Evolutionary conservation across 2,888 invertebrate species (phyloP).

Genomic region (Syrphus vitripennis): DNA sequence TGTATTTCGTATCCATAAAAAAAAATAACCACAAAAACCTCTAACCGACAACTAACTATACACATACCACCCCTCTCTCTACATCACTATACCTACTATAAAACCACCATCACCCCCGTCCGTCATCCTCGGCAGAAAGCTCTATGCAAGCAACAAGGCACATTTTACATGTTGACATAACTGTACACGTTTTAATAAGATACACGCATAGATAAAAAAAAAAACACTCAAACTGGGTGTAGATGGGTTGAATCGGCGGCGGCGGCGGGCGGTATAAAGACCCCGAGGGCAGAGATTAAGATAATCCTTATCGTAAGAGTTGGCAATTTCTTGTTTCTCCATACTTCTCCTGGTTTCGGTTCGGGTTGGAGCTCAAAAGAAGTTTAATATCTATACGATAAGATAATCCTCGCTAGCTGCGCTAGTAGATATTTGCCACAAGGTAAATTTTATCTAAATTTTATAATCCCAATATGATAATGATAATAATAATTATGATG

Average conservation of each 20-base stretch:
- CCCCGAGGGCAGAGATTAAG: constrained; percentile 42
- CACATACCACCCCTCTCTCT: neutral
- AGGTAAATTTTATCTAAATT: constrained; percentile 65
- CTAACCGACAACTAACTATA: neutral
- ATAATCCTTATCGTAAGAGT: constrained; percentile 67
- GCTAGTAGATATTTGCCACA: constrained; percentile 34
- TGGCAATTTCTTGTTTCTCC: constrained; percentile 45
- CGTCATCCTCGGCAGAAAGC: neutral
- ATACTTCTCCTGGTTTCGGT: neutral
- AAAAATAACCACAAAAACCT: neutral
- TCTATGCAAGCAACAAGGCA: constrained; percentile 1
- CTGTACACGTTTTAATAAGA: constrained; percentile 47
- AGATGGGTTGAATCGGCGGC: neutral
- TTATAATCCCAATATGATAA: constrained; percentile 67
- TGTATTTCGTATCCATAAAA: constrained; percentile 40
- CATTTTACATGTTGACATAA: constrained; percentile 54
- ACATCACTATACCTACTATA: no score
- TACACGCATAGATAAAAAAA: constrained; percentile 59
- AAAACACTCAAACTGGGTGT: neutral
- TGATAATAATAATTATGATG: constrained; percentile 61
- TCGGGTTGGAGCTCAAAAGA: constrained; percentile 2
- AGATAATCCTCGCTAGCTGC: constrained; percentile 69
- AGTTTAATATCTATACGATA: constrained; percentile 45
- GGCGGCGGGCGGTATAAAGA: neutral
- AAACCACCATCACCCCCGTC: constrained; percentile 10